Conservation (phyloP, 2,888 invertebrate species). For the Lamellibrachia satsuma region DNA sequence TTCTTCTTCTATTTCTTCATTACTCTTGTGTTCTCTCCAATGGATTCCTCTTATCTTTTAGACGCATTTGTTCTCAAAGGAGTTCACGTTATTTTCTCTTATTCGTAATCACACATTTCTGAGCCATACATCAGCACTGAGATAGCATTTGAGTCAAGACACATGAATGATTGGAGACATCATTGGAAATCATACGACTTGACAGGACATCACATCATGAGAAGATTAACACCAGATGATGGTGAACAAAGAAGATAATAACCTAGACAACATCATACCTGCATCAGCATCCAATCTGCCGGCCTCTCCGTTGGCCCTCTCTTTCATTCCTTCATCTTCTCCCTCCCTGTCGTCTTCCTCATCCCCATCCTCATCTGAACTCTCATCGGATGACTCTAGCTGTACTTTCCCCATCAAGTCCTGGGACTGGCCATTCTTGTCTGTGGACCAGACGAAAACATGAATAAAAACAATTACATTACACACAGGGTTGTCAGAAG, state of each 20-base stretch:
- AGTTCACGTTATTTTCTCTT: too few relatives aligned
- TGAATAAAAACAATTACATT: not conserved
- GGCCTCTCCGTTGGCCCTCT: not conserved
- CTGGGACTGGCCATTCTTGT: not conserved
- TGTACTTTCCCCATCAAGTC: slow-evolving; percentile 39
- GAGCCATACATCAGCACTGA: too few relatives aligned
- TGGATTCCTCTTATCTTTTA: too few relatives aligned
- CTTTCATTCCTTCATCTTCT: not conserved
- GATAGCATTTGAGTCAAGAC: too few relatives aligned
- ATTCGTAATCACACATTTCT: too few relatives aligned
- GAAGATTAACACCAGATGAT: not conserved
- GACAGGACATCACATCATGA: not conserved
- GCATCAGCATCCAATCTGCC: not conserved
- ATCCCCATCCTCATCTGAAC: slow-evolving; percentile 36
- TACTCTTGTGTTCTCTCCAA: too few relatives aligned
- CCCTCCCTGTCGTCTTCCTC: slow-evolving; percentile 38
- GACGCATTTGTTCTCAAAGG: too few relatives aligned
- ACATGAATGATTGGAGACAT: too few relatives aligned
- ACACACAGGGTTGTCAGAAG: too few relatives aligned
- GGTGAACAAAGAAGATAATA: not conserved
- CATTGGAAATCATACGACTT: too few relatives aligned
- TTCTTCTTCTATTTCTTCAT: too few relatives aligned
- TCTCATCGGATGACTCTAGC: slow-evolving; percentile 32
- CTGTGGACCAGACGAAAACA: not conserved
- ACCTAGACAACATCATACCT: not conserved